These are phyloP conservation scores for Oxyruncus cristatus DNA, from an alignment of 2,113 vertebrate species.

Conservation along the genomic window DNA sequence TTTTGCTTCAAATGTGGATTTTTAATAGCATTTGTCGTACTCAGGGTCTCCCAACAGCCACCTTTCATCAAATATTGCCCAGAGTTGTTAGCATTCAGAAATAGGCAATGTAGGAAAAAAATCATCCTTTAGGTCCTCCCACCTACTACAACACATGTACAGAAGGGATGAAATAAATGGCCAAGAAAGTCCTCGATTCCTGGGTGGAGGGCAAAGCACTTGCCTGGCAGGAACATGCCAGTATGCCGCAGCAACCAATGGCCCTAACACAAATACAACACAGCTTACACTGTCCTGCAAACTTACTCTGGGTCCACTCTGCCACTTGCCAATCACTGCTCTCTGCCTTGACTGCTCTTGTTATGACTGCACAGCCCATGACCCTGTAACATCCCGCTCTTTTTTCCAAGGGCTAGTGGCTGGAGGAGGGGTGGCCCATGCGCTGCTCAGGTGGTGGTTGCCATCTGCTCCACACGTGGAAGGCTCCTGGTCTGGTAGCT, in stretches of 20 bases:
- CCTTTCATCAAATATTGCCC: not conserved
- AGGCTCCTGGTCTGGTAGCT: not conserved
- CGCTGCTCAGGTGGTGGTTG: not conserved
- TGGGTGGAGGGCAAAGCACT: not conserved
- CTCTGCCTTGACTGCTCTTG: not conserved
- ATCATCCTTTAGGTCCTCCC: not conserved
- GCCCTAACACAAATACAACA: not conserved
- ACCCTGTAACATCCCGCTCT: rapidly evolving
- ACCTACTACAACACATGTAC: not conserved
- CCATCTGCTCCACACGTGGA: not conserved
- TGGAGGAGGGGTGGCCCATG: not conserved
- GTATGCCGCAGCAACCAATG: not conserved
- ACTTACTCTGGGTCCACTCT: not conserved
- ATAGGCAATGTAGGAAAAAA: not conserved
- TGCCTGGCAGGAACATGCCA: not conserved
- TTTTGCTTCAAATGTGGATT: not conserved
- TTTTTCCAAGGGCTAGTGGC: not conserved
- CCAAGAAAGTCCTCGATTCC: not conserved
- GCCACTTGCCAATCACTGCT: not conserved
- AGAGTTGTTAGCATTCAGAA: not conserved
- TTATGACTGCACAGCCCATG: rapidly evolving
- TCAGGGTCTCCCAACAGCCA: not conserved
- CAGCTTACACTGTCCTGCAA: not conserved
- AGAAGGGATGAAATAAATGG: not conserved
- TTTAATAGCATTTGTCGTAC: not conserved